Conservation (phyloP, 1,140 invertebrate species). For the Lycorma delicatula region DNA sequence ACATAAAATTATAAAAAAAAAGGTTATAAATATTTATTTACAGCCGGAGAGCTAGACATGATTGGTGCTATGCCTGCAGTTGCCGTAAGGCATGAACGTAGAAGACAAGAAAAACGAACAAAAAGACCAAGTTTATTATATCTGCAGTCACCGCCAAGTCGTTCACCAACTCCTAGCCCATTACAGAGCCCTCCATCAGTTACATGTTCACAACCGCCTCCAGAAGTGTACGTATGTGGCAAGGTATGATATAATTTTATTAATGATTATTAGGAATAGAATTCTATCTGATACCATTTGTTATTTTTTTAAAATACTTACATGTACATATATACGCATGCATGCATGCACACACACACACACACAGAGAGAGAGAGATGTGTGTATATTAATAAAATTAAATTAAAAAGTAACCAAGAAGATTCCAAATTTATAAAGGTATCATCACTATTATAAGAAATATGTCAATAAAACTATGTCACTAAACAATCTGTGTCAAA, state of each 20-base stretch:
- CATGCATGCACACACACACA: background rate
- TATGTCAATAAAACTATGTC: too few species aligned
- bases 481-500: too few species aligned
- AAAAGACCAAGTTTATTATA: slow-evolving; percentile 60
- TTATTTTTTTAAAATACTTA: too few species aligned
- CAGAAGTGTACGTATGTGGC: slow-evolving; percentile 61
- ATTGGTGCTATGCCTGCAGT: slow-evolving; percentile 80
- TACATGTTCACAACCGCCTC: slow-evolving; percentile 45
- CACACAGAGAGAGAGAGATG: background rate
- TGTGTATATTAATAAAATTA: background rate
- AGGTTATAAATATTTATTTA: background rate
- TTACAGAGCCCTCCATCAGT: slow-evolving; percentile 48
- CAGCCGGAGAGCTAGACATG: slow-evolving; percentile 42
- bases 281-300: too few species aligned
- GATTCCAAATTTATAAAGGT: too few species aligned
- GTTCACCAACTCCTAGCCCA: slow-evolving; percentile 32
- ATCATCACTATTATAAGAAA: too few species aligned
- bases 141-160: slow-evolving; percentile 37
- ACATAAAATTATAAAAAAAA: too few species aligned
- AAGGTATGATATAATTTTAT: too few species aligned
- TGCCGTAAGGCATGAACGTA: slow-evolving; percentile 68
- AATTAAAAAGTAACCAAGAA: too few species aligned
- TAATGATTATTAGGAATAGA: too few species aligned
- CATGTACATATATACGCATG: too few species aligned
- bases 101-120: slow-evolving; percentile 59